phyloP scores from a whole-genome alignment of 1,140 invertebrate species.

The Drosophila ercepeae region DNA sequence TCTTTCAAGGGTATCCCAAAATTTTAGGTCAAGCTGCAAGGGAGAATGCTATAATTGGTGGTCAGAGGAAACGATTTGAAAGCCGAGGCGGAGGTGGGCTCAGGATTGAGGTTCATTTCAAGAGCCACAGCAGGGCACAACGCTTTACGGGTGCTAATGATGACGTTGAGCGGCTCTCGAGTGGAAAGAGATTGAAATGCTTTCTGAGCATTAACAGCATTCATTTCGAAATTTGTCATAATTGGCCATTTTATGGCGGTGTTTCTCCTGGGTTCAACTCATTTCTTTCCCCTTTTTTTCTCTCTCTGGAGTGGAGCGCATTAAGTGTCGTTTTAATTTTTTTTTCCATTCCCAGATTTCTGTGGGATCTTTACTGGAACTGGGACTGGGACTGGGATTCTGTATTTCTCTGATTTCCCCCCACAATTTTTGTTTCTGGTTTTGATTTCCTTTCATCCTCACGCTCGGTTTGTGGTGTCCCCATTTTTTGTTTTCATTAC shows the following conservation, averaged over 20 bases:
- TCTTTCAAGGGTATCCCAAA: constrained; percentile 12
- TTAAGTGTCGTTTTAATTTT: constrained; percentile 45
- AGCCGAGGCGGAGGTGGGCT: background rate
- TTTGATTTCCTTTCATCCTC: constrained; percentile 58
- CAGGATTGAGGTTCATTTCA: background rate
- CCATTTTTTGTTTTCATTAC: constrained; percentile 55
- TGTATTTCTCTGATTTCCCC: constrained; percentile 24
- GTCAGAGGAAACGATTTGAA: constrained; percentile 13
- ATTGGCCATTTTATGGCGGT: constrained; percentile 69
- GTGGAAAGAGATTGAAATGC: constrained; percentile 33
- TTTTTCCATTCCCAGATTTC: constrained; percentile 51
- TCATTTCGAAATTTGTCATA: constrained; percentile 77
- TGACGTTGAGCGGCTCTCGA: constrained; percentile 63
- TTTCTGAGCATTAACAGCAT: constrained; percentile 45
- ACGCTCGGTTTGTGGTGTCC: constrained; percentile 27
- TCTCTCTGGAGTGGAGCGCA: constrained; percentile 23
- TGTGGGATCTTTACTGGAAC: constrained; percentile 9
- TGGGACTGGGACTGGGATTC: too few species aligned
- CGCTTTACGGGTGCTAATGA: constrained; percentile 67
- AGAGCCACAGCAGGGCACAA: background rate
- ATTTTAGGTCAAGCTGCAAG: constrained; percentile 20
- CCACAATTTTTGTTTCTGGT: constrained; percentile 15
- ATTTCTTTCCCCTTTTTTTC: constrained; percentile 1
- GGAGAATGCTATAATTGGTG: constrained; percentile 27
- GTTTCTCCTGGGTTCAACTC: constrained; percentile 8